phyloP scores from a whole-genome alignment of 1,140 invertebrate species.

The Atta colombica region DNA sequence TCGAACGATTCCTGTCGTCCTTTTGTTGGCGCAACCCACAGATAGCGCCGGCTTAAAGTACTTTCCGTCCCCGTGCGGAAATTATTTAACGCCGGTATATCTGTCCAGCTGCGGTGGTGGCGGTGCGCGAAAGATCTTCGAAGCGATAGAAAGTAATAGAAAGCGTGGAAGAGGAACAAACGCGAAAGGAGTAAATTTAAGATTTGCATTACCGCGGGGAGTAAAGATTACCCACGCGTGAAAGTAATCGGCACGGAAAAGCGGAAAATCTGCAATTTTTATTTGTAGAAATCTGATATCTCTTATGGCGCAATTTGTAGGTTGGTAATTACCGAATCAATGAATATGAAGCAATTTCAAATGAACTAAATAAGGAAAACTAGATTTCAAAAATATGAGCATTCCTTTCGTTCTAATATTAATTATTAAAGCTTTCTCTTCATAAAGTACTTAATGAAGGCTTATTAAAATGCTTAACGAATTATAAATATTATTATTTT shows the following conservation, averaged over 20 bases:
- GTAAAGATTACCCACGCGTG: constrained; percentile 35
- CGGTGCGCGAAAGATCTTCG: constrained; percentile 26
- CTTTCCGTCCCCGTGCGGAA: constrained; percentile 64
- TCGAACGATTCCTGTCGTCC: constrained; percentile 81
- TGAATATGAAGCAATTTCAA: constrained; percentile 37
- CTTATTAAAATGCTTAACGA: not conserved
- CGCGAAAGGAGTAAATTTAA: not conserved
- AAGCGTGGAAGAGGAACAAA: constrained; percentile 16
- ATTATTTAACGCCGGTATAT: constrained; percentile 70
- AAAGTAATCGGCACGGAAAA: constrained; percentile 47
- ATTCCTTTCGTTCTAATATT: not conserved
- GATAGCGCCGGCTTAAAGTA: constrained; percentile 73
- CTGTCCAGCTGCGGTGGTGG: not conserved
- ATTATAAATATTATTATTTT: constrained; percentile 1
- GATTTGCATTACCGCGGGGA: constrained; percentile 36
- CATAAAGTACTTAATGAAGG: not conserved
- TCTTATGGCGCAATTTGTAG: constrained; percentile 7
- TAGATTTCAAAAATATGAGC: constrained; percentile 9
- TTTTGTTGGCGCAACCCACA: constrained; percentile 66
- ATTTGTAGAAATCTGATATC: constrained; percentile 46
- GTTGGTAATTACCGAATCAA: constrained; percentile 6
- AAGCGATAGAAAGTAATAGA: constrained; percentile 60
- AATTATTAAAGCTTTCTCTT: constrained; percentile 34
- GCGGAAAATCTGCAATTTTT: constrained; percentile 34
- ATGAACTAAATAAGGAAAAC: constrained; percentile 4